Conservation (phyloP, 2,113 vertebrate species). For the Eonycteris spelaea region DNA sequence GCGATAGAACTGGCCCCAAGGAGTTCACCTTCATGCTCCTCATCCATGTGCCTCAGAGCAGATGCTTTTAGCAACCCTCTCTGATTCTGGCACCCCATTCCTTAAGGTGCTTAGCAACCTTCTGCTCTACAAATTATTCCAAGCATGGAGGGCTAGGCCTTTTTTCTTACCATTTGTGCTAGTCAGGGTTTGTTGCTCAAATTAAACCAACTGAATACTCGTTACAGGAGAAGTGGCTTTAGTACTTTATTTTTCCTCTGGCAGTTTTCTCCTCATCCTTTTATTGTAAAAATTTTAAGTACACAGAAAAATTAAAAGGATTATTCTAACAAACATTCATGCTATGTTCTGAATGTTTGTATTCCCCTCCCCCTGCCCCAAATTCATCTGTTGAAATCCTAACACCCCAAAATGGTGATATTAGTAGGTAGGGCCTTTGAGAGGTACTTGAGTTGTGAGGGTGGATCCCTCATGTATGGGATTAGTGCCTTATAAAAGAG, state of each 20-base stretch:
- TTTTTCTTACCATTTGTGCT: neutral
- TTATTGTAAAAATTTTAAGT: conserved; percentile 39
- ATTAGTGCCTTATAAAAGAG: neutral
- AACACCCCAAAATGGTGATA: neutral
- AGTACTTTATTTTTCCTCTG: neutral
- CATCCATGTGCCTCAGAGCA: fast-evolving
- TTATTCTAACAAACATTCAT: neutral
- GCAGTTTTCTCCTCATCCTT: neutral
- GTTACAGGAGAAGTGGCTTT: neutral
- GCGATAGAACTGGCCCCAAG: neutral
- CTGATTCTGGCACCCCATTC: neutral
- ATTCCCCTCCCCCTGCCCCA: too few relatives aligned
- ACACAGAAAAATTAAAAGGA: neutral
- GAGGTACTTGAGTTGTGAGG: neutral
- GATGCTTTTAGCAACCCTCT: neutral
- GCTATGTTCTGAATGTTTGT: neutral
- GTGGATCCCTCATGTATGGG: neutral
- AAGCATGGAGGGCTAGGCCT: neutral
- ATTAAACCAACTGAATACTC: neutral
- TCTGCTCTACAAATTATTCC: neutral
- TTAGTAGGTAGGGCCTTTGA: neutral
- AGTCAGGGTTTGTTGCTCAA: neutral
- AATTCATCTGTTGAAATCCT: neutral
- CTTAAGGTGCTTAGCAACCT: neutral
- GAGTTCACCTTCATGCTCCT: neutral